These are phyloP conservation scores for Microcebus ravelobensis DNA, from an alignment of 2,113 vertebrate genomes.

Conservation along the genomic window DNA sequence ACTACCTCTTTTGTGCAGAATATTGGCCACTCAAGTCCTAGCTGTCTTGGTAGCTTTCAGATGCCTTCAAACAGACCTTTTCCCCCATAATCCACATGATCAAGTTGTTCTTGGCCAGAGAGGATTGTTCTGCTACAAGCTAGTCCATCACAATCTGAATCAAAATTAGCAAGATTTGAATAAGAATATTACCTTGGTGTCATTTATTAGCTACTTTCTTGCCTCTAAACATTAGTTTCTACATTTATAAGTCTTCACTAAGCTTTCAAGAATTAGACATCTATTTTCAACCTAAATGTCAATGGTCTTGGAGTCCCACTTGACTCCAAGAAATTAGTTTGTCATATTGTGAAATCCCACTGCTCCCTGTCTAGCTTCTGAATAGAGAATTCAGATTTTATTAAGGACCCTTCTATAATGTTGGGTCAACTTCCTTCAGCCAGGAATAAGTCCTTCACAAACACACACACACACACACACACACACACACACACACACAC, in stretches of 20 bases:
- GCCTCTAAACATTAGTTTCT: neutral
- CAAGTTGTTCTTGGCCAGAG: neutral
- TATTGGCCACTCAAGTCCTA: neutral
- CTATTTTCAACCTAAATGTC: neutral
- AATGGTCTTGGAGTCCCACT: neutral
- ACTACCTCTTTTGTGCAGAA: neutral
- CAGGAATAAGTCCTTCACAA: neutral
- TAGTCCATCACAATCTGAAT: neutral
- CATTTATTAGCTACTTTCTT: neutral
- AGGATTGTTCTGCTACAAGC: neutral
- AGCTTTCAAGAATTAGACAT: neutral
- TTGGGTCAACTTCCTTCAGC: neutral
- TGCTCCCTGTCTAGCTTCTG: rapidly evolving
- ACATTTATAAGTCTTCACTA: neutral
- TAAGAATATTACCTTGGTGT: neutral
- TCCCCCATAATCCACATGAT: neutral
- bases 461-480: neutral
- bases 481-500: too few relatives aligned
- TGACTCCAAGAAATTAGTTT: neutral
- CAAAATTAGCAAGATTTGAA: neutral
- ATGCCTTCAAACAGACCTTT: neutral
- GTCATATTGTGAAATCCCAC: neutral
- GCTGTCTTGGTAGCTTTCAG: neutral
- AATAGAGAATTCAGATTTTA: neutral
- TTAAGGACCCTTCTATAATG: neutral